Evolutionary conservation across 1,140 invertebrate species (phyloP).

Genomic region (Macrotrachela quadricornifera): DNA sequence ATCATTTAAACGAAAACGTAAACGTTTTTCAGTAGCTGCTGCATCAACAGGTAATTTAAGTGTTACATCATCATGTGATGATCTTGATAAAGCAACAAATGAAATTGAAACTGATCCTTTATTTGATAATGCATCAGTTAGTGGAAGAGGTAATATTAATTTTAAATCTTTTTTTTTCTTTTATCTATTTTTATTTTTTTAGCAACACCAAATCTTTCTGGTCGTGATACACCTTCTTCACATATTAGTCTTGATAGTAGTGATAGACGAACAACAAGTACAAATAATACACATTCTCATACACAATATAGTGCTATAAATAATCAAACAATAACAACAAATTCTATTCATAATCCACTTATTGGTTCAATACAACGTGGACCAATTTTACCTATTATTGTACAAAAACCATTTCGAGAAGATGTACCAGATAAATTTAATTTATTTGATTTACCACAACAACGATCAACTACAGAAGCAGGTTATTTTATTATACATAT

Average conservation of each 20-base stretch:
- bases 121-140: too few species aligned
- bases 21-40: too few species aligned
- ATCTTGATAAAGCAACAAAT: too few species aligned
- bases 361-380: conserved; percentile 36
- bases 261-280: conserved; percentile 1
- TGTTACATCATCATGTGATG: too few species aligned
- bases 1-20: too few species aligned
- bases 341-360: background rate
- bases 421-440: conserved; percentile 97
- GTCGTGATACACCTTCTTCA: conserved; percentile 75
- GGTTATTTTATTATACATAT: too few species aligned
- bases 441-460: conserved; percentile 63
- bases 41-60: too few species aligned
- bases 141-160: too few species aligned
- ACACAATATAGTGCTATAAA: background rate
- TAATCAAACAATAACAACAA: background rate
- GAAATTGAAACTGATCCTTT: too few species aligned
- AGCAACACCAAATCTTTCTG: conserved; percentile 66
- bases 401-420: conserved; percentile 41
- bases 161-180: too few species aligned
- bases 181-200: too few species aligned
- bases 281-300: background rate
- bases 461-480: conserved; percentile 11
- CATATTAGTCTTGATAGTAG: conserved; percentile 32
- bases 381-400: conserved; percentile 35